Conservation (phyloP, 2,797 vertebrate genomes). For the Calcarius lapponicus region DNA sequence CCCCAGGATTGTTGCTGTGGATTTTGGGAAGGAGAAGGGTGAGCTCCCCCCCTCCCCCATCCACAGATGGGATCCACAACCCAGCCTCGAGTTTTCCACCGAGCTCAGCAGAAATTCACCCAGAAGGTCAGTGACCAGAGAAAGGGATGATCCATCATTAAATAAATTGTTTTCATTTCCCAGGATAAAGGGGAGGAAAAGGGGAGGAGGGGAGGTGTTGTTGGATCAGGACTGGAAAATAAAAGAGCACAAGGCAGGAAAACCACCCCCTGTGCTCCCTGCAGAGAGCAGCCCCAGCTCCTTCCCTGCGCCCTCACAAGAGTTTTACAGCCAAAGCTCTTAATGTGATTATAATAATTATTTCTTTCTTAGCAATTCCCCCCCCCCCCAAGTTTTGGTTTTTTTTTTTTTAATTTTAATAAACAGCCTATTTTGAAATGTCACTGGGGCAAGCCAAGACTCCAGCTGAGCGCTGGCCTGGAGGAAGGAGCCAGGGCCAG, state of each 20-base stretch:
- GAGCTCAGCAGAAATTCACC: slow-evolving; percentile 78
- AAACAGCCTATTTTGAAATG: slow-evolving; percentile 74
- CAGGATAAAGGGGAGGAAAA: slow-evolving; percentile 66
- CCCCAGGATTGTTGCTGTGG: slow-evolving; percentile 63
- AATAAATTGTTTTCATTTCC: slow-evolving; percentile 74
- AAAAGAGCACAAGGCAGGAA: slow-evolving; percentile 31
- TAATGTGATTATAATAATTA: slow-evolving; percentile 78
- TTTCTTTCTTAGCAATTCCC: slow-evolving; percentile 69
- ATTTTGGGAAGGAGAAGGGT: slow-evolving; percentile 69
- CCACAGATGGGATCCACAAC: slow-evolving; percentile 72
- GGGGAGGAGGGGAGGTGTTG: neutral
- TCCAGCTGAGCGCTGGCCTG: slow-evolving; percentile 52
- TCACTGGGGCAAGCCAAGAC: slow-evolving; percentile 43
- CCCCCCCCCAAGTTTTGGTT: too few species aligned
- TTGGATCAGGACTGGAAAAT: slow-evolving; percentile 42
- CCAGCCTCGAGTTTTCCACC: slow-evolving; percentile 68
- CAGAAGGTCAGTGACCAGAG: slow-evolving; percentile 77
- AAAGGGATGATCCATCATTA: slow-evolving; percentile 70
- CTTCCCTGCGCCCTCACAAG: slow-evolving; percentile 15
- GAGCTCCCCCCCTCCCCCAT: slow-evolving; percentile 44
- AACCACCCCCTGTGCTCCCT: neutral
- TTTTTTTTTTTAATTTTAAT: neutral
- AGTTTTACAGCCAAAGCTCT: slow-evolving; percentile 74
- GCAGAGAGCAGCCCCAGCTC: neutral
- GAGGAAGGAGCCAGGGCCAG: slow-evolving; percentile 34